These are phyloP conservation scores for Chiridota heheva DNA, from an alignment of 35 echinoderm and acorn worm species.

Conservation along the genomic window DNA sequence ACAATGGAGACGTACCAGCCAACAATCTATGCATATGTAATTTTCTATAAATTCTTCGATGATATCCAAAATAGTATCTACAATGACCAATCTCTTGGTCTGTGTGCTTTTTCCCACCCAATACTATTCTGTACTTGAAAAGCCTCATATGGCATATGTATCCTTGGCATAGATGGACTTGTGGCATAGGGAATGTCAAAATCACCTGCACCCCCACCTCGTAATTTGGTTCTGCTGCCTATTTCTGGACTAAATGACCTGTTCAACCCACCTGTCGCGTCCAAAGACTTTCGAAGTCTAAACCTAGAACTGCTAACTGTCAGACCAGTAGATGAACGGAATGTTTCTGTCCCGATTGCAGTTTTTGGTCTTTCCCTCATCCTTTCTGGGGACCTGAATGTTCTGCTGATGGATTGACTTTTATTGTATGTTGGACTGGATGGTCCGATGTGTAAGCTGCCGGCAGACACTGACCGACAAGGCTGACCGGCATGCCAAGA, in stretches of 20 bases:
- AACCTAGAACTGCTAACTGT: constrained; percentile 16
- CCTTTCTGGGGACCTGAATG: constrained; percentile 35
- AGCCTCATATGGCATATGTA: constrained; percentile 61
- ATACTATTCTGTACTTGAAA: constrained; percentile 55
- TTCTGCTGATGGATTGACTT: constrained; percentile 63
- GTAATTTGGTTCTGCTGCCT: constrained; percentile 44
- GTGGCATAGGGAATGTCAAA: constrained; percentile 67
- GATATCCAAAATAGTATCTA: too few relatives aligned
- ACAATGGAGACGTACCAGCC: too few relatives aligned
- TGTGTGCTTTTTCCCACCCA: constrained; percentile 66
- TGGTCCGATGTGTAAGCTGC: background rate
- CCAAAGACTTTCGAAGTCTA: constrained; percentile 27
- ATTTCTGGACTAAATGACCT: constrained; percentile 41
- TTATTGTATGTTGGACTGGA: constrained; percentile 50
- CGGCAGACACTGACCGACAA: constrained; percentile 7
- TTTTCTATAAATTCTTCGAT: too few relatives aligned
- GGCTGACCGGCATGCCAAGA: constrained; percentile 69
- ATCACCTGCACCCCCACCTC: constrained; percentile 24
- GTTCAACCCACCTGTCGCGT: constrained; percentile 31
- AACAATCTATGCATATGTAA: too few relatives aligned
- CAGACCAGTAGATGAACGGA: constrained; percentile 5
- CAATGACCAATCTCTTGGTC: constrained; percentile 79
- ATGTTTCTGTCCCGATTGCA: constrained; percentile 22
- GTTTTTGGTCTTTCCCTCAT: constrained; percentile 20
- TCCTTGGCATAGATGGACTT: constrained; percentile 77